phyloP scores from a whole-genome alignment of 2,888 invertebrate species.

The Campaea margaritaria region DNA sequence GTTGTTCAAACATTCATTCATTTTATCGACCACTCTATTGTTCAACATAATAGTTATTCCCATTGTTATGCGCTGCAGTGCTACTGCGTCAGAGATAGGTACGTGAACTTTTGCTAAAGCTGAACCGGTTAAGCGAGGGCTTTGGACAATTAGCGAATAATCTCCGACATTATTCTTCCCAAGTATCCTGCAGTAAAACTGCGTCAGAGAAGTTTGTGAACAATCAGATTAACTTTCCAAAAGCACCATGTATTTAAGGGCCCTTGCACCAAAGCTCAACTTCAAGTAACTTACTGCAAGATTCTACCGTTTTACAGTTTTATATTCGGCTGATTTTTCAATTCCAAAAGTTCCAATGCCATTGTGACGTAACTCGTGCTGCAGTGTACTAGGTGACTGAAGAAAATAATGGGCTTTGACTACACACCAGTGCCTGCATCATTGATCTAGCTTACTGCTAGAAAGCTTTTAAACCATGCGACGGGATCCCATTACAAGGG shows the following conservation, averaged over 20 bases:
- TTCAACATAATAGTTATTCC: too few species aligned
- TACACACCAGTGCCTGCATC: slow-evolving; percentile 7
- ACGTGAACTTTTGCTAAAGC: slow-evolving; percentile 2
- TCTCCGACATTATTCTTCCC: neutral
- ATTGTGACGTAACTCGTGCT: slow-evolving; percentile 12
- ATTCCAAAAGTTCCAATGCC: neutral
- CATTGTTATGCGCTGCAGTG: neutral
- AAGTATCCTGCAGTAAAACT: neutral
- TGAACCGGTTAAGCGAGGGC: slow-evolving; percentile 2
- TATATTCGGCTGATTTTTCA: slow-evolving; percentile 4
- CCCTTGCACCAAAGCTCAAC: neutral
- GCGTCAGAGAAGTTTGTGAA: slow-evolving; percentile 5
- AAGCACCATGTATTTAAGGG: too few species aligned
- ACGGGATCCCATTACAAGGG: slow-evolving; percentile 2
- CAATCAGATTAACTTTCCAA: neutral
- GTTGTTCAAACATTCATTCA: too few species aligned
- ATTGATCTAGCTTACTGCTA: slow-evolving; percentile 16
- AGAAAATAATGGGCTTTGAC: slow-evolving; percentile 14
- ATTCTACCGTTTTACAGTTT: too few species aligned
- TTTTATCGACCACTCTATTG: too few species aligned
- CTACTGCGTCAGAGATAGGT: slow-evolving; percentile 6
- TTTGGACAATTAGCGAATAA: slow-evolving; percentile 11
- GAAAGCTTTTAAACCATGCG: slow-evolving; percentile 7
- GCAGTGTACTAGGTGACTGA: slow-evolving; percentile 7
- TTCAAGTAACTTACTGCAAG: neutral